Evolutionary conservation across 2,797 vertebrate genomes (phyloP).

Genomic region (Sphenodon punctatus): DNA sequence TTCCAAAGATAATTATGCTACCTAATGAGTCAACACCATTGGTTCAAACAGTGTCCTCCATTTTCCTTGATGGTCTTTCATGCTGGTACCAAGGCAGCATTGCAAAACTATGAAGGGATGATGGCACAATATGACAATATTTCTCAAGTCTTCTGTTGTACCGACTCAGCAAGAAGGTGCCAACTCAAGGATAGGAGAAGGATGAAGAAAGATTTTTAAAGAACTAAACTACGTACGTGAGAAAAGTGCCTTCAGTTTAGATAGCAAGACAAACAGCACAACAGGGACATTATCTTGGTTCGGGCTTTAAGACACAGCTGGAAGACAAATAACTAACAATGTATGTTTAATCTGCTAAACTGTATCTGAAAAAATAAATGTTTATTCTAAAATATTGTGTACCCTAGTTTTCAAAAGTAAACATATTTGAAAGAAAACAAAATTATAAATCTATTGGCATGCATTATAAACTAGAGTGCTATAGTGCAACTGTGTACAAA

Average conservation of each 20-base stretch:
- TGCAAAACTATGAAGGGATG: background rate
- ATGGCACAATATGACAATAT: background rate
- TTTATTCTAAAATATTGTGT: too few relatives aligned
- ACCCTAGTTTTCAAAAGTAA: too few relatives aligned
- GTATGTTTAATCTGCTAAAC: too few relatives aligned
- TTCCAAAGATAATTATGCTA: background rate
- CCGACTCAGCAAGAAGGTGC: background rate
- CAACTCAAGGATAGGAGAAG: background rate
- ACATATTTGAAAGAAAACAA: too few relatives aligned
- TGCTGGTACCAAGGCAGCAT: fast-evolving
- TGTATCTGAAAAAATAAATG: too few relatives aligned
- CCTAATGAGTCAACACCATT: background rate
- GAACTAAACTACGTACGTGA: background rate
- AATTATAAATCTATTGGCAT: too few relatives aligned
- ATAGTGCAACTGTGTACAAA: too few relatives aligned
- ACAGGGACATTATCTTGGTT: background rate
- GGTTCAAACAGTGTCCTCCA: background rate
- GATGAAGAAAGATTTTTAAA: background rate
- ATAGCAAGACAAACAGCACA: background rate
- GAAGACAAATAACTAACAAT: background rate
- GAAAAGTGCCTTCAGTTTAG: background rate
- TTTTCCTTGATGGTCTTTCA: background rate
- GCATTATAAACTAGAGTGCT: too few relatives aligned
- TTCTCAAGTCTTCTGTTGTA: background rate
- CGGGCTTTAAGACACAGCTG: background rate